Base-by-base conservation (phyloP, 1,140 invertebrate species). In the Cepaea nemoralis region DNA sequence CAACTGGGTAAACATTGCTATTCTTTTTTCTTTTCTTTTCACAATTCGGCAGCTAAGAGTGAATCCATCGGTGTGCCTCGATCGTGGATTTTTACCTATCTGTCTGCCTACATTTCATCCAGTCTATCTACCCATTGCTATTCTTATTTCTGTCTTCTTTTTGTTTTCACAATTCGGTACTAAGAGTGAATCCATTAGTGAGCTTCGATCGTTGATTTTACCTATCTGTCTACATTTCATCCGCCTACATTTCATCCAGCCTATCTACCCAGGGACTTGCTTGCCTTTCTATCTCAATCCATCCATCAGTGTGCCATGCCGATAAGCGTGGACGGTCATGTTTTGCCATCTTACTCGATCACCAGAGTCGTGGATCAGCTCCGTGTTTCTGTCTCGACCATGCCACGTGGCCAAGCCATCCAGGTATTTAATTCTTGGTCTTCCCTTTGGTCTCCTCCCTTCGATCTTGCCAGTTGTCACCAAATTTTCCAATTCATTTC, bases 1-100 rank as follows among this genome's bases (percentile, higher is more conserved):
- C 71, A 74, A 37, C 71, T 74, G 71, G 27, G 22, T 48, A 48
- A 74, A 74, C 71, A 74, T 10, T 42, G 42, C 42, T 6, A 45
- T 55, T 24, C 3, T 14, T 3, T 55, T 22, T 55, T 22, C 50
- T n/a, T n/a, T n/a, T n/a, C n/a, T n/a, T n/a, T n/a, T n/a, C n/a
- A n/a, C n/a, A n/a, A n/a, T n/a, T n/a, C n/a, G n/a, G n/a, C n/a
- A n/a, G n/a, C n/a, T n/a, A n/a, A 55, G 19, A 3, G 6, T 55
- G 50, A 55, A 16, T 10, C 16, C 22, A 22, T 22, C 50, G 8
- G 50, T 3, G 16, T 55, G 19, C 3, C 19, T 55, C 2, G 5
- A 22, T 55, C n/a, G 50, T 22, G 22, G n/a, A 55, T 3, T 22
- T 5, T 55, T 55, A 55, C n/a, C 8, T 55, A 55, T 70, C 24